phyloP scores from a whole-genome alignment of 2,888 invertebrate species.

The Ectobius pallidus region DNA sequence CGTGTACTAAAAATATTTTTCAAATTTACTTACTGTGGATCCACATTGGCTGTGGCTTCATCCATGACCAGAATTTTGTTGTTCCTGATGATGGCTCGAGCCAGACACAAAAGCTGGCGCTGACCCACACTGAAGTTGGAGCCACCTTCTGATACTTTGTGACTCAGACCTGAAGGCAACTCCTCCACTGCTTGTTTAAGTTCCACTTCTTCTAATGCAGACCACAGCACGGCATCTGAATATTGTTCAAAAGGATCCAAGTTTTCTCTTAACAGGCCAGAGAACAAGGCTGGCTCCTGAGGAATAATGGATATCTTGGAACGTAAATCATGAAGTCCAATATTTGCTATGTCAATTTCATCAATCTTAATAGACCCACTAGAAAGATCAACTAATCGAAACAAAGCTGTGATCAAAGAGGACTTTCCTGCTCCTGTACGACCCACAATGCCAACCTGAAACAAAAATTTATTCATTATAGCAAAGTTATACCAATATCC shows the following conservation, averaged over 20 bases:
- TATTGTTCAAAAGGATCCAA: constrained; percentile 74
- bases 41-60: no score
- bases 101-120: constrained; percentile 69
- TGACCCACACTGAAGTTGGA: constrained; percentile 70
- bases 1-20: no score
- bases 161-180: constrained; percentile 52
- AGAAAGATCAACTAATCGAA: constrained; percentile 65
- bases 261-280: constrained; percentile 68
- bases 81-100: no score
- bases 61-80: no score
- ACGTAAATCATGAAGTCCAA: constrained; percentile 65
- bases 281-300: constrained; percentile 71
- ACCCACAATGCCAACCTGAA: no score
- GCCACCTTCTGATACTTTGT: constrained; percentile 71
- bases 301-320: constrained; percentile 68
- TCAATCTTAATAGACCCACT: constrained; percentile 67
- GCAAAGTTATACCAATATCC: no score
- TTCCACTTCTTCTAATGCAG: no score
- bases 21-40: no score
- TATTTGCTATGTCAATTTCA: constrained; percentile 57
- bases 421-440: constrained; percentile 80
- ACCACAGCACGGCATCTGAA: no score
- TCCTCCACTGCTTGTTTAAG: not conserved
- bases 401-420: constrained; percentile 71
- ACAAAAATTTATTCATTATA: not conserved